Base-by-base conservation (phyloP, 2,888 invertebrate species). In the Rugalucina vietnamica region DNA sequence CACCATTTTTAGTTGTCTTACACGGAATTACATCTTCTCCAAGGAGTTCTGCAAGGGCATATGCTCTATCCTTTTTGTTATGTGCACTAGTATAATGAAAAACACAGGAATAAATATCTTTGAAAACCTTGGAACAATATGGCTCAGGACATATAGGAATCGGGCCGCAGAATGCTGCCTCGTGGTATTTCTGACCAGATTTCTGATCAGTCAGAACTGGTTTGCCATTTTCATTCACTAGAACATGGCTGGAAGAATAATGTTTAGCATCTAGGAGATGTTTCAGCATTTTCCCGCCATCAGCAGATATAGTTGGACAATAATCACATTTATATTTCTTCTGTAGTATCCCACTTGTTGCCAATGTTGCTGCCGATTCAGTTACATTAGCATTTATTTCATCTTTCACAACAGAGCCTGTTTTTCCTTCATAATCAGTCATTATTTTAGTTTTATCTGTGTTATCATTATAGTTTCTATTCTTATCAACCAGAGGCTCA, bases 301-400 rank as follows among this genome's bases (percentile, higher is more conserved):
- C 29, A 57, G n/a, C 36, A 5, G 39, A 39, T 5, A 76, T 54
- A 75, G n/a, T n/a, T 34, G 10, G 18, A 54, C 80, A 80, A 50
- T 70, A 75, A 24, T 80, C 80, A 76, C 80, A 80, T 29, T 80
- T 69, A 32, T 32, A 76, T 39, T 39, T 70, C 71, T 69, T 71
- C 21, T 76, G 24, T n/a, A 71, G 39, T 27, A n/a, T 21, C 34
- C 0, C n/a, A 21, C 14, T 49, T 0, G 18, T 43, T 10, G 1
- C 12, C 5, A 37, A 8, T 36, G 29, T 37, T 21, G 18, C 1
- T 43, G 21, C 36, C 12, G 8, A 5, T 43, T 43, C 21, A n/a
- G 12, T 4, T 54, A 18, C n/a, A 21, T 4, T 54, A 8, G 4
- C n/a, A 21, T 54, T 54, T 21, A 21, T 54, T 54, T 54, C 54